Base-by-base conservation (phyloP, 2,113 vertebrate genomes). In the Triplophysa dalaica region DNA sequence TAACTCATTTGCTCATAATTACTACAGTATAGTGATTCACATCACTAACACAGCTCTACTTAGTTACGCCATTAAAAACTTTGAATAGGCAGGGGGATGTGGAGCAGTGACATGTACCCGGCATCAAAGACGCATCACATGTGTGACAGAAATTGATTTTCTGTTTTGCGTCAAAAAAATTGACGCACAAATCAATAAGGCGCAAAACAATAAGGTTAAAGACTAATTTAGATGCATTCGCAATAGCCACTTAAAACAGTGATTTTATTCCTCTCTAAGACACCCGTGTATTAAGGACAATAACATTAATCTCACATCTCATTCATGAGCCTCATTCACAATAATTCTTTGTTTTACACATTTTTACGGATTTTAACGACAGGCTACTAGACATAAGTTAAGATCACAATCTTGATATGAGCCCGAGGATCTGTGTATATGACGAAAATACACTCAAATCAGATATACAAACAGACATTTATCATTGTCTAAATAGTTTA, bases 1-100 rank as follows among this genome's bases (percentile, higher is more conserved):
- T 60, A 76, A 75, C 67, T 84, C 77, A 84, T 84, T 75, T 70
- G 68, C 33, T 22, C 24, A 65, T 61, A 38, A 65, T 77, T 29
- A 77, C 11, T 22, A 65, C 22, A 65, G 62, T 65, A 65, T 2
- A 2, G 17, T 21, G 17, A 13, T 48, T 13, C 41, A 76, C 61
- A 62, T 63, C 60, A 48, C 41, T 63, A 63, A 11, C 29, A 62
- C 10, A 13, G 4, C 16, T 61, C 56, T 45, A 61, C 52, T 21
- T 58, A 16, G 17, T 21, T 56, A 38, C 19, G 38, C 5, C 43
- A 60, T 1, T 17, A 16, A 9, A 50, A 70, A 70, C 22, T 75
- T 63, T 63, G 3, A 61, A 73, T 61, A 45, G n/a, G 11, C 11
- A 11, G 4, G 24, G 14, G 26, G 12, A 29, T 29, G 24, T 29